Base-by-base conservation (phyloP, 2,113 vertebrate species). In the Cololabis saira region DNA sequence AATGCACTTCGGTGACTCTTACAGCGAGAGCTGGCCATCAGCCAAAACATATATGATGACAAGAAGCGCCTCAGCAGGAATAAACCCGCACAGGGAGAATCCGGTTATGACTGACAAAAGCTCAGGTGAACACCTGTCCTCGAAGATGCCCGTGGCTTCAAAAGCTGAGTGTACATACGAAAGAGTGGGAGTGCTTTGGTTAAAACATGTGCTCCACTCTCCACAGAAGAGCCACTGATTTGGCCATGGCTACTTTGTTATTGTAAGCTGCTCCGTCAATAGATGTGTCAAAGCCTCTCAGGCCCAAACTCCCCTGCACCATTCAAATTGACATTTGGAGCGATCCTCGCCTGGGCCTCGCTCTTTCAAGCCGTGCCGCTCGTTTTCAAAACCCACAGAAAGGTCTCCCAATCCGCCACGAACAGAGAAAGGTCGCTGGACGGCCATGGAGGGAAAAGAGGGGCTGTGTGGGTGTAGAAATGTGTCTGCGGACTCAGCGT, bases 251-350 rank as follows among this genome's bases (percentile, higher is more conserved):
- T 68, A 48, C 86, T 65, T 19, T 75, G 75, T 80, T 80, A 80
- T 87, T 86, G 81, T 78, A 71, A 81, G 57, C 73, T 3, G 13
- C 61, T 83, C 71, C 70, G 71, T 83, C 80, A 81, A 84, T 82
- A 81, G 72, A 82, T n/a, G 74, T 71, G 81, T 80, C 69, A 69
- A 80, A 88, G 78, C 76, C 81, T 82, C 85, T 76, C 61, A 75
- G 82, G 85, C 76, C 84, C 67, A 67, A 81, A 80, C 76, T 81
- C 44, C 66, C 63, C 78, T 60, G 67, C 56, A 79, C 83, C 87
- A 82, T 89, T 86, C 78, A 86, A 85, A 88, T 78, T 92, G 91
- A 92, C 90, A 92, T 91, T 92, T 91, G 79, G 64, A 91, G 84
- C 67, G 61, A 85, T 80, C 78, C 81, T 83, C 67, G 60, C 82